Evolutionary conservation across 2,113 vertebrate genomes (phyloP).

Genomic region (Larimichthys crocea): DNA sequence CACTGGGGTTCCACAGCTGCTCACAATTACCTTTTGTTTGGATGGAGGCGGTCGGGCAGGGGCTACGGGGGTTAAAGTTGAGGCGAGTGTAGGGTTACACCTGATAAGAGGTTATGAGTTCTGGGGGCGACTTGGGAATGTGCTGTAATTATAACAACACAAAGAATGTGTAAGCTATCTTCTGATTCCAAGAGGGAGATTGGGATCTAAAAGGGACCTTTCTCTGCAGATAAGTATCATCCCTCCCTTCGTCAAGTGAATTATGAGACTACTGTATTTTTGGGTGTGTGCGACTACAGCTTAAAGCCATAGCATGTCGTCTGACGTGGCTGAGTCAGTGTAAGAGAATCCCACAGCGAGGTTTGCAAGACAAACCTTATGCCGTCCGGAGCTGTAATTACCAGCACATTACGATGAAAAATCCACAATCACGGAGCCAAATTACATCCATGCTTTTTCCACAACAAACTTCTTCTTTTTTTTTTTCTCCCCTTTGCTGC

Average conservation of each 20-base stretch:
- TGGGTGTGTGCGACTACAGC: constrained; percentile 3
- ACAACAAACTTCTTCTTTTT: constrained; percentile 52
- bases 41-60: constrained; percentile 60
- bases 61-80: constrained; percentile 81
- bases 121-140: constrained; percentile 77
- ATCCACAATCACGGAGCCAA: constrained; percentile 73
- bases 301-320: constrained; percentile 7
- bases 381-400: constrained; percentile 71
- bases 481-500: constrained; percentile 35
- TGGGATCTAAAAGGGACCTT: constrained; percentile 63
- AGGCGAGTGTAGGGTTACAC: constrained; percentile 84
- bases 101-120: constrained; percentile 86
- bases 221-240: constrained; percentile 56
- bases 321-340: constrained; percentile 31
- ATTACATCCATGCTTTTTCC: constrained; percentile 79
- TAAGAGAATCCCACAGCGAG: constrained; percentile 28
- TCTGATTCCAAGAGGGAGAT: constrained; percentile 70
- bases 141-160: constrained; percentile 80
- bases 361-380: constrained; percentile 59
- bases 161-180: constrained; percentile 83
- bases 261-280: constrained; percentile 66
- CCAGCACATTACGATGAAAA: constrained; percentile 68
- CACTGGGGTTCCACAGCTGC: constrained; percentile 75
- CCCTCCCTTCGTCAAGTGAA: constrained; percentile 45
- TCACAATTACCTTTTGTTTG: constrained; percentile 86